Evolutionary conservation across 2,888 invertebrate genomes (phyloP), one percentile per base, ranked within the genome.

Genomic region (Aquatica leii): DNA sequence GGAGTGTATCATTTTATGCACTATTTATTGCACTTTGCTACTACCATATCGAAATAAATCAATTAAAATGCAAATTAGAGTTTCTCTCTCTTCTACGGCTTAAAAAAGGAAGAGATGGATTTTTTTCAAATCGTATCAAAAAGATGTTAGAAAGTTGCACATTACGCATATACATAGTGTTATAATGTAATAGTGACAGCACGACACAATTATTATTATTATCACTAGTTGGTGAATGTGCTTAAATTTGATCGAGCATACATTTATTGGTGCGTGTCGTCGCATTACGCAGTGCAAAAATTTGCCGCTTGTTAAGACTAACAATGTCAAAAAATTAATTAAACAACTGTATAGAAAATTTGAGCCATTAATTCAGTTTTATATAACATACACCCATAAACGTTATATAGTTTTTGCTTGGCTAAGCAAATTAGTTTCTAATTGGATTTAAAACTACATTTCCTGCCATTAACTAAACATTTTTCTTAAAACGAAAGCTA

Each of bases 81-180:
- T 24, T 24, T 24, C 24, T 24, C 24, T 24, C 24, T 24, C 24
- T 6, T 24, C 24, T 6, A 6, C 24, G 6, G 24, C 6, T 24
- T 24, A 24, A 24, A 24, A 24, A 24, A 24, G 4, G 24, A 24
- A 24, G 24, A 24, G 24, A 24, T 6, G 2, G 24, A 24, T 24
- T 24, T 24, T 24, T 4, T 4, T 4, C 2, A 24, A 24, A 24
- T 24, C 24, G 24, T 24, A 24, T 24, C 24, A 24, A 24, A 48
- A 56, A 56, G n/a, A 56, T 56, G 55, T 55, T 55, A 55, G 55
- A 56, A 56, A 56, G 55, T 56, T 24, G 55, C 46, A 56, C 46
- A 54, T 54, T 31, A 46, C 34, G 54, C 54, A 54, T 54, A 54
- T 37, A 12, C 5, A 52, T 24, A 15, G 53, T 41, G 34, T 15